phyloP scores from a whole-genome alignment of 2,888 invertebrate species.

The Hipparchia sbordonii region DNA sequence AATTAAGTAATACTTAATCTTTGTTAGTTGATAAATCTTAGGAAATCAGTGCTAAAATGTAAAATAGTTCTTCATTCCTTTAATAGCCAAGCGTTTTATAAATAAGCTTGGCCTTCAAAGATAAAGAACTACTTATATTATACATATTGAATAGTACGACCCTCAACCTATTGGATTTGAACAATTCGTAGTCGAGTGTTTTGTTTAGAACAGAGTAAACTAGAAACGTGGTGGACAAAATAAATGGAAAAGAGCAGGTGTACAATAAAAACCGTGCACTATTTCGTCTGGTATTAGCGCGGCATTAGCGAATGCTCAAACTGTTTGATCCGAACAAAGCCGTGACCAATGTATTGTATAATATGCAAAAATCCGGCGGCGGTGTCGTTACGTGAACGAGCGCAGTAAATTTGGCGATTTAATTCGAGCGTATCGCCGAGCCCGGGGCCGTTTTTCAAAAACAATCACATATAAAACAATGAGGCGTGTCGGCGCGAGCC shows the following conservation, averaged over 20 bases:
- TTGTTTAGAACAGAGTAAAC: no score
- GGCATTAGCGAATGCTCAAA: slow-evolving; percentile 26
- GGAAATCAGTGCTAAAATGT: no score
- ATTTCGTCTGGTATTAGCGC: not conserved
- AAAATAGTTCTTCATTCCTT: no score
- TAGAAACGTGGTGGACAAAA: no score
- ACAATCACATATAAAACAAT: slow-evolving; percentile 69
- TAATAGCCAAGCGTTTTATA: no score
- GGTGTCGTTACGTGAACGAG: slow-evolving; percentile 51
- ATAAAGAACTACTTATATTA: no score
- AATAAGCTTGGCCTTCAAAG: no score
- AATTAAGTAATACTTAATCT: no score
- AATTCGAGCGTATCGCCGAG: slow-evolving; percentile 53
- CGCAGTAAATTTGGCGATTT: slow-evolving; percentile 62
- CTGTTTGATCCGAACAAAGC: slow-evolving; percentile 36
- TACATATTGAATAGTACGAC: no score
- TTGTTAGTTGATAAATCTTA: no score
- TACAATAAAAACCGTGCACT: not conserved
- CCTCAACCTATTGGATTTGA: no score
- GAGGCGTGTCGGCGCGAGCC: slow-evolving; percentile 58
- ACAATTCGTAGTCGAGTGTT: no score
- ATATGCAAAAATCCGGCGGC: slow-evolving; percentile 38
- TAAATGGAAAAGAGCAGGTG: not conserved
- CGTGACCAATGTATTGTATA: slow-evolving; percentile 31
- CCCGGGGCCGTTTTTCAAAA: slow-evolving; percentile 65